phyloP scores from a whole-genome alignment of 2,888 invertebrate genomes.

The Hypomecis punctinalis region DNA sequence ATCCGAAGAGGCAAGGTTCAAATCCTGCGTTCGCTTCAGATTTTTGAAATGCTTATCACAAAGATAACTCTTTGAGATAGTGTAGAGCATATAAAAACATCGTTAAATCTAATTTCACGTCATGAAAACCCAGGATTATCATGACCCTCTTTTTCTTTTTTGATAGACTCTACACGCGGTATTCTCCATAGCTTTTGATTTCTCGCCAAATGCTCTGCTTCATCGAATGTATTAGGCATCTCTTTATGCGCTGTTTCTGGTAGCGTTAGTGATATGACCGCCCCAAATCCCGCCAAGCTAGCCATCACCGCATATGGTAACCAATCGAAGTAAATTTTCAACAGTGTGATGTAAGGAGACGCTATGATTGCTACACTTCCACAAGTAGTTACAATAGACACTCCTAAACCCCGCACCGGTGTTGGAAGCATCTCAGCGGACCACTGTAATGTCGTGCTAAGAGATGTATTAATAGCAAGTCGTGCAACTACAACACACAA shows the following conservation, averaged over 20 bases:
- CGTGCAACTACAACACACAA: constrained; percentile 62
- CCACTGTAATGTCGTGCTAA: constrained; percentile 60
- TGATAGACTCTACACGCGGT: constrained; percentile 51
- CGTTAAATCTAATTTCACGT: too few relatives aligned
- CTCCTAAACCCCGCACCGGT: constrained; percentile 61
- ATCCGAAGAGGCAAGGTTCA: too few relatives aligned
- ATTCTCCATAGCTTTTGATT: background rate
- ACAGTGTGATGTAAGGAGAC: constrained; percentile 66
- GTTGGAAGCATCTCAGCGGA: constrained; percentile 63
- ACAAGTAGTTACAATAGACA: constrained; percentile 59
- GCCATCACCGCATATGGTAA: constrained; percentile 64
- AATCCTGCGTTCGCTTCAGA: too few relatives aligned
- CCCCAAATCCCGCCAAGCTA: constrained; percentile 51
- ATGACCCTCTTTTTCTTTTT: constrained; percentile 35
- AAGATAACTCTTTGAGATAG: too few relatives aligned
- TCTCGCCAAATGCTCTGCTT: constrained; percentile 61
- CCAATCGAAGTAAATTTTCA: constrained; percentile 59
- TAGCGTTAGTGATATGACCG: constrained; percentile 53
- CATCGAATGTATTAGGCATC: constrained; percentile 73
- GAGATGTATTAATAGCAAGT: constrained; percentile 62
- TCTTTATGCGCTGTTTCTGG: constrained; percentile 70
- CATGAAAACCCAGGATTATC: constrained; percentile 43
- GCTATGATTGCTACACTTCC: constrained; percentile 59
- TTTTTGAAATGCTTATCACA: too few relatives aligned
- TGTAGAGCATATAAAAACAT: too few relatives aligned